phyloP scores from a whole-genome alignment of 2,888 invertebrate genomes.

The Amblyjoppa proteus region DNA sequence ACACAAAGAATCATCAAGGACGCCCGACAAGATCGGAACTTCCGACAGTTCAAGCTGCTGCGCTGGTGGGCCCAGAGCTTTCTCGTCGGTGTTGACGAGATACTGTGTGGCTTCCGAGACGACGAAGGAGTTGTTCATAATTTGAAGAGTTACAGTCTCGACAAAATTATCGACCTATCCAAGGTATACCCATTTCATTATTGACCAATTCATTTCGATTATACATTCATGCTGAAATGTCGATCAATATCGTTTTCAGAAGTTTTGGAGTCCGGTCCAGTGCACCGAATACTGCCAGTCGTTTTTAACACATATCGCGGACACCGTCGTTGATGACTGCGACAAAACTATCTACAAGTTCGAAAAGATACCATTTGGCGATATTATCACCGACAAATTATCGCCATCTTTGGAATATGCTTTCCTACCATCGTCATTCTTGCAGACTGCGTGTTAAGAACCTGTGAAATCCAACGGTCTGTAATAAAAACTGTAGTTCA shows the following conservation, averaged over 20 bases:
- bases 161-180: conserved; percentile 86
- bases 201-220: conserved; percentile 84
- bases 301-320: conserved; percentile 87
- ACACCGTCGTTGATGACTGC: conserved; percentile 78
- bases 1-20: conserved; percentile 87
- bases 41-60: conserved; percentile 85
- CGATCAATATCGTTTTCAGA: conserved; percentile 8
- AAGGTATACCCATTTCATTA: conserved; percentile 74
- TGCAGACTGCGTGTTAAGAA: not conserved
- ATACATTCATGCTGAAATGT: conserved; percentile 86
- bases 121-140: conserved; percentile 89
- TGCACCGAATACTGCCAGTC: conserved; percentile 89
- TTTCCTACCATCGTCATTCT: conserved; percentile 48
- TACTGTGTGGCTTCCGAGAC: conserved; percentile 90
- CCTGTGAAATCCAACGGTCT: not conserved
- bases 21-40: conserved; percentile 86
- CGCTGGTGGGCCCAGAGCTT: conserved; percentile 94
- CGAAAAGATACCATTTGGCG: conserved; percentile 61
- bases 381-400: conserved; percentile 28
- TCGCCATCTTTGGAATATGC: conserved; percentile 51
- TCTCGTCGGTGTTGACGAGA: conserved; percentile 88
- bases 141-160: conserved; percentile 86
- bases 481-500: no score
- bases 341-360: conserved; percentile 76
- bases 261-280: conserved; percentile 87